These are phyloP conservation scores for Epizoanthus fatuus DNA, from an alignment of 92 coral and sea anemone species.

Conservation along the genomic window DNA sequence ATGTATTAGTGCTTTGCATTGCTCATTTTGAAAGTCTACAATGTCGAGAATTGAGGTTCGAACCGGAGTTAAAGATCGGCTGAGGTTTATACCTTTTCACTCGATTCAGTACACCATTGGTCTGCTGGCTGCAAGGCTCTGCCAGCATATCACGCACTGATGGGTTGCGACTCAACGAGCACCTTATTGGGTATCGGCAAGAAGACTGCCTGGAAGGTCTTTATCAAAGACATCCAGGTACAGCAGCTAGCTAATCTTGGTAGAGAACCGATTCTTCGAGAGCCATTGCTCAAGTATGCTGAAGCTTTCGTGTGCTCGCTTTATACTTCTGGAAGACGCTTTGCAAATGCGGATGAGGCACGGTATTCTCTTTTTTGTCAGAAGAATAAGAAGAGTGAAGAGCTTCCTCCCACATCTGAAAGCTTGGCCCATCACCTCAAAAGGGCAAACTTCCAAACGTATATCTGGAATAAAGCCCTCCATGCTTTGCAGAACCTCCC, in stretches of 20 bases:
- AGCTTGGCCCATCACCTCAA: constrained; percentile 53
- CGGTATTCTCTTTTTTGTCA: constrained; percentile 73
- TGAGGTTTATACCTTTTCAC: constrained; percentile 49
- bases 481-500: constrained; percentile 61
- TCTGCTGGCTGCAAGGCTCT: constrained; percentile 35
- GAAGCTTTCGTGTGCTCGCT: constrained; percentile 64
- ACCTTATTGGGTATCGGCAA: constrained; percentile 66
- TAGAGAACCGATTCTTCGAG: constrained; percentile 20
- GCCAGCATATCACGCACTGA: constrained; percentile 53
- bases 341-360: constrained; percentile 68
- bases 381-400: constrained; percentile 56
- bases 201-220: constrained; percentile 76
- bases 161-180: constrained; percentile 64
- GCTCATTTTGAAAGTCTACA: constrained; percentile 55
- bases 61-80: constrained; percentile 53
- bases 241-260: constrained; percentile 47
- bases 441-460: constrained; percentile 65
- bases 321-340: constrained; percentile 58
- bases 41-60: constrained; percentile 67
- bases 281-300: constrained; percentile 24
- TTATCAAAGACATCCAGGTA: constrained; percentile 38
- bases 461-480: constrained; percentile 68
- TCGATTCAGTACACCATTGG: constrained; percentile 52
- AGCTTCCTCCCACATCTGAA: constrained; percentile 68
- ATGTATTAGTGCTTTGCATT: constrained; percentile 61